Conservation (phyloP, 1,140 invertebrate genomes). For the Asobara japonica region DNA sequence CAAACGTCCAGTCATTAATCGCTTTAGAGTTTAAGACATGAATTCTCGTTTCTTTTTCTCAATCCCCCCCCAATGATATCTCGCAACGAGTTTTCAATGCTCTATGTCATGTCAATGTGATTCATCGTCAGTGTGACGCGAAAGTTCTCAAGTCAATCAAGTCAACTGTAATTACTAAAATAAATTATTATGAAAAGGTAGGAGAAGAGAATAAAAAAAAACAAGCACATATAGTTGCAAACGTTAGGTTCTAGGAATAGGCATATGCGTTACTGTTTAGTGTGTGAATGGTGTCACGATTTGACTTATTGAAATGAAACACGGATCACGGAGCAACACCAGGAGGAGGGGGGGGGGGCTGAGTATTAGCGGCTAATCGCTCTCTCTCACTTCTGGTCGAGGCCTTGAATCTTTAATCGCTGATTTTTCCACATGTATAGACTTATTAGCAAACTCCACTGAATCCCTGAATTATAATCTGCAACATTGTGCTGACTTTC, state of each 20-base stretch:
- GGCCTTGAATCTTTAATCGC: slow-evolving; percentile 54
- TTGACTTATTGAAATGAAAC: slow-evolving; percentile 22
- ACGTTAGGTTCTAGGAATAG: neutral
- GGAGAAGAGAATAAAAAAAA: neutral
- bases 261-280: slow-evolving; percentile 5
- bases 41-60: neutral
- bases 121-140: neutral
- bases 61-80: neutral
- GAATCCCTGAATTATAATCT: neutral
- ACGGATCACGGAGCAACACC: slow-evolving; percentile 22
- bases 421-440: slow-evolving; percentile 45
- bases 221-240: neutral
- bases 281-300: slow-evolving; percentile 24
- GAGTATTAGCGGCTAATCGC: slow-evolving; percentile 44
- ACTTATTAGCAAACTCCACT: neutral
- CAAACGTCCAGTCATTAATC: slow-evolving; percentile 17
- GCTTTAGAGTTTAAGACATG: slow-evolving; percentile 1
- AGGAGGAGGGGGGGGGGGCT: too few species aligned
- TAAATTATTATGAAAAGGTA: neutral
- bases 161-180: neutral
- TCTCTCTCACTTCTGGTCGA: slow-evolving; percentile 36
- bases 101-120: neutral
- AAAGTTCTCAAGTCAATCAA: slow-evolving; percentile 1
- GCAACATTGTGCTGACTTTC: neutral
- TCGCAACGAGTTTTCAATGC: neutral